Percentiles rank a stretch among this genome's conserved stretches.
These are phyloP conservation scores for Tetheella fluctuosa DNA, from an alignment of 2,888 invertebrate species.

Conservation along the genomic window DNA sequence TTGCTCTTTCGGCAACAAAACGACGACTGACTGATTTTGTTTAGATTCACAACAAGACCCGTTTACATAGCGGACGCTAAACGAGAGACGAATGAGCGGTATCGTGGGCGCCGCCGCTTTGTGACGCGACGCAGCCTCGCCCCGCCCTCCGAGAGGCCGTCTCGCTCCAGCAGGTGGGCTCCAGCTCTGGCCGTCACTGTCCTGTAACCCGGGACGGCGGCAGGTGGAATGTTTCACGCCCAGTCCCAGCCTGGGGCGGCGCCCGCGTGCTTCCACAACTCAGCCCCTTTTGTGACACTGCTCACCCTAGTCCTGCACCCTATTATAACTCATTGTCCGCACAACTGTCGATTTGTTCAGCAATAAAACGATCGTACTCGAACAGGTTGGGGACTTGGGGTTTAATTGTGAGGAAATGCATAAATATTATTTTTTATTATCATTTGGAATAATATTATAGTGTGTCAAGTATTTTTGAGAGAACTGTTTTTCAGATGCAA, in stretches of 20 bases:
- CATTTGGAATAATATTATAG: too few relatives aligned
- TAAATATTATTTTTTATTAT: too few relatives aligned
- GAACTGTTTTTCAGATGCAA: too few relatives aligned
- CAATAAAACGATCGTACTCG: constrained; percentile 18
- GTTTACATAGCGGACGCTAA: constrained; percentile 89
- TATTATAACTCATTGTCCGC: constrained; percentile 47
- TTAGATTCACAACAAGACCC: constrained; percentile 93
- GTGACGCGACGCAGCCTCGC: constrained; percentile 37
- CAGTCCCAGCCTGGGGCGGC: constrained; percentile 42
- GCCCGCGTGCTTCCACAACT: constrained; percentile 37
- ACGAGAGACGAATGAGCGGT: constrained; percentile 80
- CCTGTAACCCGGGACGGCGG: constrained; percentile 23
- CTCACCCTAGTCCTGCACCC: constrained; percentile 55
- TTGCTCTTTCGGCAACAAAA: constrained; percentile 82
- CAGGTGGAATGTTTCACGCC: constrained; percentile 21
- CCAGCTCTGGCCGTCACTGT: constrained; percentile 30
- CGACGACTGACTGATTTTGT: constrained; percentile 87
- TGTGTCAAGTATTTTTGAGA: too few relatives aligned
- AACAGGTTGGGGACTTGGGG: neutral
- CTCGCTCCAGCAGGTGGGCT: constrained; percentile 39
- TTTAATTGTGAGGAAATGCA: neutral
- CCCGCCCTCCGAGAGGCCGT: constrained; percentile 50
- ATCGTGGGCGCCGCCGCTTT: constrained; percentile 64
- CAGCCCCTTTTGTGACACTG: constrained; percentile 51
- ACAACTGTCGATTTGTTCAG: constrained; percentile 49